Base-by-base conservation (phyloP, 2,888 invertebrate species). In the Lepidochrysops patricia region DNA sequence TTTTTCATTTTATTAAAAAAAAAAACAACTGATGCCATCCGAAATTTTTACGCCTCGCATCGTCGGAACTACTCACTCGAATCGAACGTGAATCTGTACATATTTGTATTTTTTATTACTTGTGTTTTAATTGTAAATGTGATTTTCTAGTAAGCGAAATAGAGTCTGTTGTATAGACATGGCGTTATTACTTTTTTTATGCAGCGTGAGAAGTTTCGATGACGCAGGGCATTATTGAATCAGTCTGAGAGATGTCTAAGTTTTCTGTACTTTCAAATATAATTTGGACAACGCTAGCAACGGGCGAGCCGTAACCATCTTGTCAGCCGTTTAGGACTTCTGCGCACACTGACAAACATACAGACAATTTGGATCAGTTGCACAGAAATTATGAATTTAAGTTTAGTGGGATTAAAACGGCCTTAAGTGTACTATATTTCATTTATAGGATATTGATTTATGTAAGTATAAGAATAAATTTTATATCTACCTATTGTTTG, bases 241-340 rank as follows among this genome's bases (percentile, higher is more conserved):
- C 75, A 72, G 72, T 72, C 67, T 75, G 79, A 75, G 79, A 74
- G 76, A 73, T 73, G 80, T 83, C 82, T 76, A 71, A 72, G 72
- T 77, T 78, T 73, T 80, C 73, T 81, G 79, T 82, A 79, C 76
- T 81, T 84, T 70, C 87, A 84, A 88, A 84, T 83, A 84, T 85
- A 86, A 80, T 77, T 83, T 82, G 76, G 76, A 79, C 79, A 78
- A 82, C 81, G 84, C 81, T 82, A 76, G 77, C 80, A 81, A 85
- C 79, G 82, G 82, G 82, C 80, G 77, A 80, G 78, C 79, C 80
- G 75, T 81, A 76, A 77, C 77, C 73, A 73, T 70, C 27, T 54
- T 75, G 76, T 75, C 74, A 79, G 82, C 82, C 81, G 80, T 72
- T 72, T 29, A 72, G 80, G 81, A 86, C 86, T 87, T 87, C 87